Evolutionary conservation across 2,113 vertebrate species (phyloP), one percentile per base, ranked within the genome.

Genomic region (Sterrhoptilus dennistouni): DNA sequence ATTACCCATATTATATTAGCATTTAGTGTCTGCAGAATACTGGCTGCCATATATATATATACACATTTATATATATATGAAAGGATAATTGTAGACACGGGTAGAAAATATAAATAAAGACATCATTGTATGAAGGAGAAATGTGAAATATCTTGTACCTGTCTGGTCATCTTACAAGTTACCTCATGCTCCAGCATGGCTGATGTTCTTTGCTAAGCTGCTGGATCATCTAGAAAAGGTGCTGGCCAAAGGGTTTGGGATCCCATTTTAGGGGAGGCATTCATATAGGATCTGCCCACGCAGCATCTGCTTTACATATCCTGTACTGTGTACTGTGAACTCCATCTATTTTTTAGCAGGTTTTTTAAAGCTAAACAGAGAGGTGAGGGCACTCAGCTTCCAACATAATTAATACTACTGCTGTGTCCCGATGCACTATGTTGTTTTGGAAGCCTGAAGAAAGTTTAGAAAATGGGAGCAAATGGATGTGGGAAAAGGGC

Each of bases 11-110:
- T 49, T 52, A 79, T 36, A 64, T 49, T 38, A 65, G 52, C 42
- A 82, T 87, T 91, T 83, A 86, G 15, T 31, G 25, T 83, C 84
- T 93, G 65, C 61, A 91, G 35, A 89, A 87, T 42, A 63, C 36
- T 57, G 29, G 15, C 45, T 74, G 54, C 28, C 52, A 77, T 68
- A 21, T 50, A 77, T 68, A 21, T 50, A 71, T 6, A 49, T 14
- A 25, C 4, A 49, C 7, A 63, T 28, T 18, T 14, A 28, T 11
- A 22, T 44, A 68, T 9, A n/a, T n/a, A 52, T 64, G 27, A 86
- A 94, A 76, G 19, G 54, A n/a, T 49, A 76, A 74, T 29, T 71
- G 28, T 29, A 72, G 21, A 87, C 4, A 14, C 5, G 52, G 16
- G 17, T 8, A 87, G 28, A 65, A 92, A 83, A 89, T 14, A 44